A percentile compares a stretch with the other conserved stretches of the same genome.
Conservation (phyloP, 2,113 vertebrate genomes). For the Dinomys branickii region DNA sequence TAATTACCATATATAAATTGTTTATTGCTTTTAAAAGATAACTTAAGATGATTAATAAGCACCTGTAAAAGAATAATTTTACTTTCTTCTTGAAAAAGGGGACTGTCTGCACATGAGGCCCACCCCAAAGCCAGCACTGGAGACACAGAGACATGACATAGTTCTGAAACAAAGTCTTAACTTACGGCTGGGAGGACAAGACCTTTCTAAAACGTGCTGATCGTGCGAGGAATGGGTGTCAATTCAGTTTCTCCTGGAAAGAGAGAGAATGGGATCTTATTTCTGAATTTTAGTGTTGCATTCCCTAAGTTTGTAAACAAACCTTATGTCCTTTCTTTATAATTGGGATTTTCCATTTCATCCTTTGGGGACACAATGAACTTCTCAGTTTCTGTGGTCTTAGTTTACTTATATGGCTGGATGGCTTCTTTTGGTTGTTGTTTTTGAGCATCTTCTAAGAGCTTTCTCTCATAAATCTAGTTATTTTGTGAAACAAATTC, state of each 20-base stretch:
- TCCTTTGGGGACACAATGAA: background rate
- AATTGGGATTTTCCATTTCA: background rate
- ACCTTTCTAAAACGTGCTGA: background rate
- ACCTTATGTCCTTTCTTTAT: conserved; percentile 32
- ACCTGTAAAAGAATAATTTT: conserved; percentile 15
- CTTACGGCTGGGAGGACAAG: background rate
- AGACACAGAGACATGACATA: no score
- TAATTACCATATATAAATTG: conserved; percentile 11
- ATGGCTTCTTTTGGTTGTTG: background rate
- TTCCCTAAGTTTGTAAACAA: background rate
- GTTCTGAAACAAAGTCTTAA: background rate
- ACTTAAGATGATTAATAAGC: conserved; percentile 27
- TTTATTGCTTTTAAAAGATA: conserved; percentile 54
- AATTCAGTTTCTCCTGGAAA: background rate
- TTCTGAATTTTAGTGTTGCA: conserved; percentile 23
- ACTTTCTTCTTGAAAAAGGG: background rate
- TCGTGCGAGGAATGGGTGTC: background rate
- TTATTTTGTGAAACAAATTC: conserved; percentile 31
- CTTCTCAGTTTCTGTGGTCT: background rate
- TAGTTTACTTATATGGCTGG: background rate
- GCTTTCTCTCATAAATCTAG: background rate
- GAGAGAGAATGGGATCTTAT: background rate
- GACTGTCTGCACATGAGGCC: background rate
- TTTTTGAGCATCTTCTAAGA: conserved; percentile 29
- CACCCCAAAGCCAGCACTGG: background rate